Evolutionary conservation across 1,140 invertebrate species (phyloP).

Genomic region (Dinoponera quadriceps): DNA sequence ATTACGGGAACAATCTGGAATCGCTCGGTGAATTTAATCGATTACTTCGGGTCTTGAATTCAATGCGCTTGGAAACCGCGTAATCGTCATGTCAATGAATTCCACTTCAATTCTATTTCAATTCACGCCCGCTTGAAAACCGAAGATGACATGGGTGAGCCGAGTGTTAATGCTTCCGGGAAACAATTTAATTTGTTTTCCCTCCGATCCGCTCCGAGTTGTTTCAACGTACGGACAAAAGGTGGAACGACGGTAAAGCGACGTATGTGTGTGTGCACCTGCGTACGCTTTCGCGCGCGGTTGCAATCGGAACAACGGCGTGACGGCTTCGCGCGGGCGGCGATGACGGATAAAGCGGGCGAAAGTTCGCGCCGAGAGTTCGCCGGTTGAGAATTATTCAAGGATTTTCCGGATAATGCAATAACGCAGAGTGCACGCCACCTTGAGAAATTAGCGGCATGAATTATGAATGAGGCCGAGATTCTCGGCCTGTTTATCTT

Average conservation of each 20-base stretch:
- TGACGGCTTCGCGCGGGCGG: conserved; percentile 14
- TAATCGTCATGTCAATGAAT: too few species aligned
- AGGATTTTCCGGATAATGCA: conserved; percentile 73
- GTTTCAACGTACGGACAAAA: not conserved
- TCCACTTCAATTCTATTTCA: not conserved
- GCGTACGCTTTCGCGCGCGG: not conserved
- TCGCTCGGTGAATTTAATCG: too few species aligned
- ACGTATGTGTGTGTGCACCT: not conserved
- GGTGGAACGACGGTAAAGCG: not conserved
- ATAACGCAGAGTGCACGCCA: conserved; percentile 66
- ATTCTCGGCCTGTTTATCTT: conserved; percentile 73
- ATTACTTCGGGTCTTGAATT: too few species aligned
- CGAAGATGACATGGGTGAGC: not conserved
- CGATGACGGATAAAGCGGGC: conserved; percentile 40
- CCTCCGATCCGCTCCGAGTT: not conserved
- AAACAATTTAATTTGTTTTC: conserved; percentile 16
- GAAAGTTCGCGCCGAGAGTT: conserved; percentile 64
- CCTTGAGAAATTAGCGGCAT: conserved; percentile 74
- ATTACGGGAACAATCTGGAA: too few species aligned
- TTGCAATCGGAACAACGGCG: conserved; percentile 25
- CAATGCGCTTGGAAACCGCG: too few species aligned
- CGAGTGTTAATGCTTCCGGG: not conserved
- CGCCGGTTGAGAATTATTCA: conserved; percentile 71
- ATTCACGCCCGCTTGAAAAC: not conserved
- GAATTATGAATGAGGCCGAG: conserved; percentile 73